phyloP scores from a whole-genome alignment of 2,888 invertebrate genomes.

The Amiota communis region DNA sequence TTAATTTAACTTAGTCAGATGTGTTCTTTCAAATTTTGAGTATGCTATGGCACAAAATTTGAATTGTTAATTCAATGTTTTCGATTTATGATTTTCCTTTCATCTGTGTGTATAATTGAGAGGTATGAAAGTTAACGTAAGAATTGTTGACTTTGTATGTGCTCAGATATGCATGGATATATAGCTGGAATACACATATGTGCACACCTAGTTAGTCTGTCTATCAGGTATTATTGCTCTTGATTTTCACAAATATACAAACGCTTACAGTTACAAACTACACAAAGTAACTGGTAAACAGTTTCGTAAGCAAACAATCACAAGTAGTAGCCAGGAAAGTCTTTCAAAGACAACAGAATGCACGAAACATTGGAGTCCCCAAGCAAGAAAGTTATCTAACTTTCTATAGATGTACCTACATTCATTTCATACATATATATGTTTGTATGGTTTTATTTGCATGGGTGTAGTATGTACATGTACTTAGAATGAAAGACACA shows the following conservation, averaged over 20 bases:
- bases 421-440: too few species aligned
- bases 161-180: constrained; percentile 13
- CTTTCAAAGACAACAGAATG: neutral
- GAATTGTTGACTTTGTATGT: constrained; percentile 23
- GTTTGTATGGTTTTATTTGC: too few species aligned
- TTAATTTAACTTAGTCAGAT: too few species aligned
- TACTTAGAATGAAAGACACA: too few species aligned
- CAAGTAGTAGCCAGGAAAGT: constrained; percentile 1
- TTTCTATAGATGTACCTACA: too few species aligned
- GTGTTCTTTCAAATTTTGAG: too few species aligned
- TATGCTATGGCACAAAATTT: too few species aligned
- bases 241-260: neutral
- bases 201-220: neutral
- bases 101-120: too few species aligned
- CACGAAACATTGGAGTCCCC: too few species aligned
- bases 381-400: neutral
- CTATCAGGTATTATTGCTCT: constrained; percentile 19
- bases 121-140: constrained; percentile 1
- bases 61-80: too few species aligned
- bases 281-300: constrained; percentile 1
- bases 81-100: too few species aligned
- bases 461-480: too few species aligned
- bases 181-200: constrained; percentile 10
- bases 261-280: neutral
- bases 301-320: constrained; percentile 14